A percentile compares a stretch with the other conserved stretches of the same genome.
Conservation (phyloP, 1,140 invertebrate genomes). For the Camponotus floridanus region DNA sequence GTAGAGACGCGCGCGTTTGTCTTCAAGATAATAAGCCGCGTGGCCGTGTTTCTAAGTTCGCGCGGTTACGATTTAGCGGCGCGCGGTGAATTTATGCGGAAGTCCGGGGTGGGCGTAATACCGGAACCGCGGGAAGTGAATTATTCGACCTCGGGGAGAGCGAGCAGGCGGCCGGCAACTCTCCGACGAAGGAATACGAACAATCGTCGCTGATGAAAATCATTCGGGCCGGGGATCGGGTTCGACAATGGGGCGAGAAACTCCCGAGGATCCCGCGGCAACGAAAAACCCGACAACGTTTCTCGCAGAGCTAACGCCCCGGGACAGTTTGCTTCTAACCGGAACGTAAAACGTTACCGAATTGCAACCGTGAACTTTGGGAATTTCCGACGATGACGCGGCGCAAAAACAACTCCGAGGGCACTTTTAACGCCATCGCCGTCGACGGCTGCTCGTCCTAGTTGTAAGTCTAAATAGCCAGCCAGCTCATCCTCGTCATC, state of each 20-base stretch:
- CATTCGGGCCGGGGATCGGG: constrained; percentile 67
- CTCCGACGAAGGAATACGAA: constrained; percentile 69
- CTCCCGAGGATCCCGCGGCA: not conserved
- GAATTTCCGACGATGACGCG: constrained; percentile 62
- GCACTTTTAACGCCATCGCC: constrained; percentile 52
- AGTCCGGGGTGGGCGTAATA: constrained; percentile 39
- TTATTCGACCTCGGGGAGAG: constrained; percentile 67
- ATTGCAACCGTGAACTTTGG: constrained; percentile 49
- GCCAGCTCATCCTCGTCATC: constrained; percentile 4
- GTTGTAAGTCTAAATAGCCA: constrained; percentile 30
- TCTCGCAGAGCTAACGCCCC: constrained; percentile 47
- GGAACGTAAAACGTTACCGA: constrained; percentile 58
- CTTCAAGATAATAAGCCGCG: constrained; percentile 67
- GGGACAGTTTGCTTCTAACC: constrained; percentile 35
- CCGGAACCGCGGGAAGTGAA: constrained; percentile 54
- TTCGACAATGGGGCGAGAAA: constrained; percentile 69
- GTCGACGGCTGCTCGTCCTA: not conserved
- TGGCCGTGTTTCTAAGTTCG: constrained; percentile 65
- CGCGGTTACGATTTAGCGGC: constrained; percentile 51
- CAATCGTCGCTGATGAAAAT: constrained; percentile 81
- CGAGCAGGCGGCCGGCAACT: constrained; percentile 24
- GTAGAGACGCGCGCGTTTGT: constrained; percentile 21
- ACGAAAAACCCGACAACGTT: constrained; percentile 60
- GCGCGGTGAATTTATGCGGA: constrained; percentile 70
- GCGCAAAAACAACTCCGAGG: constrained; percentile 6